These are phyloP conservation scores for Rhinichthys osculus DNA, from an alignment of 2,797 vertebrate genomes.

Conservation along the genomic window DNA sequence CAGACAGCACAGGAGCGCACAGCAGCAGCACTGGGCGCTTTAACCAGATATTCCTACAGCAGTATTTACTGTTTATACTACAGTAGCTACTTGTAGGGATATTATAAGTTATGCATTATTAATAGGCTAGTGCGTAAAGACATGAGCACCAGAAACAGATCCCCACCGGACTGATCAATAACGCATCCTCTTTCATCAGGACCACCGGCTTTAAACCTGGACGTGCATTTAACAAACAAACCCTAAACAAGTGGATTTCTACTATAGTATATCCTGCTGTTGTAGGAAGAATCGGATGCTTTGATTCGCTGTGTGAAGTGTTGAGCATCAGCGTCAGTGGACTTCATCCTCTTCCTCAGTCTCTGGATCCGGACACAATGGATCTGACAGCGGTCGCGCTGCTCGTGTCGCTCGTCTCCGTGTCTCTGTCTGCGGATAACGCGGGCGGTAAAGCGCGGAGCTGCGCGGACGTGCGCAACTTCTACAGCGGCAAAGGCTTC, in stretches of 20 bases:
- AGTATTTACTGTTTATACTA: constrained; percentile 1
- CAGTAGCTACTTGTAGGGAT: background rate
- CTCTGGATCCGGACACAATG: constrained; percentile 50
- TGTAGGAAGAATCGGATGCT: constrained; percentile 21
- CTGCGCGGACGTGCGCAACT: constrained; percentile 90
- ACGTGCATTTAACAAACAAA: background rate
- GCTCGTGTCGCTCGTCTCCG: constrained; percentile 66
- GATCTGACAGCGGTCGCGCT: constrained; percentile 47
- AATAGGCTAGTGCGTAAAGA: constrained; percentile 35
- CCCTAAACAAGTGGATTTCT: constrained; percentile 24
- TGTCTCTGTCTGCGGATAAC: constrained; percentile 70
- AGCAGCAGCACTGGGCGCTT: constrained; percentile 11
- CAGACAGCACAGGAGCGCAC: constrained; percentile 34
- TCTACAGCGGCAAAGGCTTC: constrained; percentile 95
- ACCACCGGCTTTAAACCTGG: constrained; percentile 12
- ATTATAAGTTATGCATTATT: constrained; percentile 31
- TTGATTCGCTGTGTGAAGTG: constrained; percentile 2
- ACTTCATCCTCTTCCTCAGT: constrained; percentile 19
- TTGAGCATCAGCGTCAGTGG: constrained; percentile 29
- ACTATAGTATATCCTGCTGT: background rate
- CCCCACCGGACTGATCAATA: constrained; percentile 54
- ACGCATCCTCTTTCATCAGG: constrained; percentile 33
- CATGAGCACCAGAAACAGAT: constrained; percentile 55
- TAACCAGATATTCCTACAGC: background rate
- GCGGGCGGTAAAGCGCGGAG: constrained; percentile 78